Percentiles rank a stretch among this genome's conserved stretches.
Evolutionary conservation across 2,888 invertebrate species (phyloP).

Genomic region (Terebella lapidaria): DNA sequence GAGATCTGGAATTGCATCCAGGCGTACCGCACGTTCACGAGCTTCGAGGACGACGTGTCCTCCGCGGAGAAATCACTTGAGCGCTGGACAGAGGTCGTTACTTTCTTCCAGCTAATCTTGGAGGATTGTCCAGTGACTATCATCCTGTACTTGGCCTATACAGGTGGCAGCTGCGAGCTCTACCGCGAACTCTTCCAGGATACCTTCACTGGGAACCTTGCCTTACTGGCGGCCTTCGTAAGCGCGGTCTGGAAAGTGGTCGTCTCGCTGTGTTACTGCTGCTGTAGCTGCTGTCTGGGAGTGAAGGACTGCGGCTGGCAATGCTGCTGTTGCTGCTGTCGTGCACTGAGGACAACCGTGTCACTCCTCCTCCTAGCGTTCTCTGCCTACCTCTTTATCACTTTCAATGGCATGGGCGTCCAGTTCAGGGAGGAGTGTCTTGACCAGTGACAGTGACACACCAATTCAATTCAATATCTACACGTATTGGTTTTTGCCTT

Average conservation of each 20-base stretch:
- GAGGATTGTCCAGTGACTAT: neutral
- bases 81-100: neutral
- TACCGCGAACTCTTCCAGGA: neutral
- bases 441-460: too few relatives aligned
- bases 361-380: neutral
- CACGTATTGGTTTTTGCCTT: too few relatives aligned
- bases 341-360: neutral
- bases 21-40: too few relatives aligned
- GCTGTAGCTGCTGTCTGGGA: neutral
- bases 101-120: neutral
- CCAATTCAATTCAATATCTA: too few relatives aligned
- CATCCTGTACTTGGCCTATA: neutral
- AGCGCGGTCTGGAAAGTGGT: slow-evolving; percentile 1
- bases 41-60: neutral
- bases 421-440: neutral
- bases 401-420: neutral
- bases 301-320: neutral
- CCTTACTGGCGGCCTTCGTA: neutral
- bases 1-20: neutral
- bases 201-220: neutral
- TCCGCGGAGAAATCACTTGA: too few relatives aligned
- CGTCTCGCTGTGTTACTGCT: neutral
- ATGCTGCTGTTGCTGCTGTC: slow-evolving; percentile 1
- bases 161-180: neutral
- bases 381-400: neutral